Conservation (phyloP, 2,113 vertebrate genomes). For the Hippocampus barbouri region DNA sequence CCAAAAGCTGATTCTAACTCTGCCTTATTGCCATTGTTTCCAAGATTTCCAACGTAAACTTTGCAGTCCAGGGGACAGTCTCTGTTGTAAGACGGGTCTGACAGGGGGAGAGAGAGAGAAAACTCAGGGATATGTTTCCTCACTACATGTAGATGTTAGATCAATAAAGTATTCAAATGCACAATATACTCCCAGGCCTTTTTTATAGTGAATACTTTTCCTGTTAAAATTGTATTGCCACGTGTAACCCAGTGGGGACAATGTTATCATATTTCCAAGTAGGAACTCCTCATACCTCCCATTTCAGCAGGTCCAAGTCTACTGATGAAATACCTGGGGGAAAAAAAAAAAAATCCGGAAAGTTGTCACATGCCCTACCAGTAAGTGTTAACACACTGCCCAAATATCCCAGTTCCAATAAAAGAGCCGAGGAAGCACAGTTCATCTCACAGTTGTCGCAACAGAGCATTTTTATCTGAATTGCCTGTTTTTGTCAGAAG, state of each 20-base stretch:
- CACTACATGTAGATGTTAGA: not conserved
- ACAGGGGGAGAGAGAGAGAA: slow-evolving; percentile 1
- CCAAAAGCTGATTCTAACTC: slow-evolving; percentile 93
- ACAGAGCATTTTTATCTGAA: too few relatives aligned
- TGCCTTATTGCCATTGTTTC: slow-evolving; percentile 97
- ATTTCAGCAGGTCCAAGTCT: slow-evolving; percentile 30
- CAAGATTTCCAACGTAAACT: slow-evolving; percentile 97
- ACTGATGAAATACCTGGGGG: slow-evolving; percentile 21
- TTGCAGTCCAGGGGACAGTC: slow-evolving; percentile 97
- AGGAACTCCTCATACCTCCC: slow-evolving; percentile 43
- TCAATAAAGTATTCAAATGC: not conserved
- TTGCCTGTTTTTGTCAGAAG: too few relatives aligned
- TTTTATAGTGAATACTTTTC: not conserved
- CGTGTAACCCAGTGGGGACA: not conserved
- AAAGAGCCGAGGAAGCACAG: too few relatives aligned
- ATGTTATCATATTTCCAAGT: not conserved
- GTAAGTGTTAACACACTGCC: not conserved
- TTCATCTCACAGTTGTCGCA: too few relatives aligned
- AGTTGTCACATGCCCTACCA: not conserved
- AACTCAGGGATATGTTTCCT: not conserved
- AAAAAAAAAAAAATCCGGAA: not conserved
- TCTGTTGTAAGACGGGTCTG: slow-evolving; percentile 80
- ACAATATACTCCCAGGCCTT: not conserved
- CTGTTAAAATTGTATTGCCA: not conserved
- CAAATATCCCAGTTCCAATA: not conserved